phyloP scores from a whole-genome alignment of 2,797 vertebrate genomes.

The Protosalanx chinensis region DNA sequence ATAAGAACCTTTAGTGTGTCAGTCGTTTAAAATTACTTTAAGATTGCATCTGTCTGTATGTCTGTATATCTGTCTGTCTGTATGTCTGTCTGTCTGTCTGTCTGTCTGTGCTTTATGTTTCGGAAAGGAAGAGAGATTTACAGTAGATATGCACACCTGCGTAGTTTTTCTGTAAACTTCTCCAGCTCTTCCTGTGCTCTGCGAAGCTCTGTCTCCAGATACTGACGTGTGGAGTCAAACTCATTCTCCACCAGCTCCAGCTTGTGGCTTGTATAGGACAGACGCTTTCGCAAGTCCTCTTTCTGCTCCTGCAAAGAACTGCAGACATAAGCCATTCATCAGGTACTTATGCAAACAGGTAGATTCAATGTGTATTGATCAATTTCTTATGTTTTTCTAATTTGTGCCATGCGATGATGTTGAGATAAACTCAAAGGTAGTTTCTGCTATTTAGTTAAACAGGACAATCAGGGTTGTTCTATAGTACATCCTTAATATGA shows the following conservation, averaged over 20 bases:
- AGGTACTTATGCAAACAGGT: conserved; percentile 21
- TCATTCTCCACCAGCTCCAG: conserved; percentile 94
- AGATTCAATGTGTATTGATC: no score
- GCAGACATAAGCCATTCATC: conserved; percentile 40
- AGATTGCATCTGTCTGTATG: not conserved
- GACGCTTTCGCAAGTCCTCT: conserved; percentile 92
- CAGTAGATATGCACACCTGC: conserved; percentile 73
- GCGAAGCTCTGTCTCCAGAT: conserved; percentile 94
- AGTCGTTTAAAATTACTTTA: not conserved
- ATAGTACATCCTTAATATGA: conserved; percentile 32
- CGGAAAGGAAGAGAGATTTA: not conserved
- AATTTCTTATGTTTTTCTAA: no score
- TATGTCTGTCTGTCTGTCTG: not conserved
- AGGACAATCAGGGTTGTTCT: conserved; percentile 59
- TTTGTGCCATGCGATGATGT: conserved; percentile 8
- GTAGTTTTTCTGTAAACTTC: conserved; percentile 96
- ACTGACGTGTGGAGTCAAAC: conserved; percentile 93
- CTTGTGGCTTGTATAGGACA: conserved; percentile 95
- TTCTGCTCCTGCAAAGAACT: conserved; percentile 97
- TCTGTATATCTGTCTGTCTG: not conserved
- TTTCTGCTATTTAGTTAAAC: conserved; percentile 52
- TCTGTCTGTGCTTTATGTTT: not conserved
- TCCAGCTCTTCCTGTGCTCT: conserved; percentile 95
- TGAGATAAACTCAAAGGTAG: conserved; percentile 46
- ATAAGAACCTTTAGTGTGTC: not conserved